Conservation (phyloP, 2,888 invertebrate genomes). For the Caenorhabditis angaria region DNA sequence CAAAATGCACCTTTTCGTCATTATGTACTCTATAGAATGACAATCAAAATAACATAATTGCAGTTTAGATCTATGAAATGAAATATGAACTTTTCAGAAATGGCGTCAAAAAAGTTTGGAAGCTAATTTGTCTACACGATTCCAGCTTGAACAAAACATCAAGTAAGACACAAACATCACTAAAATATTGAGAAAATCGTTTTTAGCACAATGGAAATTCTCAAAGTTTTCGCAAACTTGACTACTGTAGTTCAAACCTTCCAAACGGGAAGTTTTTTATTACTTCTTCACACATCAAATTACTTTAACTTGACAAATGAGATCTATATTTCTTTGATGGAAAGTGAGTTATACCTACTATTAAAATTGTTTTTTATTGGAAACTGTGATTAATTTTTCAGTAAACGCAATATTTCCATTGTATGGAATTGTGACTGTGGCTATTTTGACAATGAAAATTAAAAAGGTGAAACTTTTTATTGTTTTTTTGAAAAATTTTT, state of each 20-base stretch:
- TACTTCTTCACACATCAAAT: neutral
- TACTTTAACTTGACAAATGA: neutral
- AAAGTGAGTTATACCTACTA: constrained; percentile 14
- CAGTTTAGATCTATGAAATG: too few species aligned
- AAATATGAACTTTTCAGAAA: constrained; percentile 9
- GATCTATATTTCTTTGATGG: constrained; percentile 21
- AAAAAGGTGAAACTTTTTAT: neutral
- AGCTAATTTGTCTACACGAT: constrained; percentile 14
- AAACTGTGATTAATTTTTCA: constrained; percentile 7
- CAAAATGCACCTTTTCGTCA: too few species aligned
- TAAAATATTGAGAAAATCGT: neutral
- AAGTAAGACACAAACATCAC: neutral
- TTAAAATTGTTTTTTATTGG: neutral
- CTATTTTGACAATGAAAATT: constrained; percentile 5
- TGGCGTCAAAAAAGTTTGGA: constrained; percentile 3
- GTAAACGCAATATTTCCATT: constrained; percentile 21
- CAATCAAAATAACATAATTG: too few species aligned
- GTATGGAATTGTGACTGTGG: constrained; percentile 19
- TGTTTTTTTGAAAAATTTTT: too few species aligned
- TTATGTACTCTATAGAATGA: too few species aligned
- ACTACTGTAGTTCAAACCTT: constrained; percentile 14
- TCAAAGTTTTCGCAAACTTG: constrained; percentile 28
- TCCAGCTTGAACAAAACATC: constrained; percentile 27
- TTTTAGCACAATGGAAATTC: constrained; percentile 23
- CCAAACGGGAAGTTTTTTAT: neutral